Conservation (phyloP, 2,888 invertebrate genomes). For the Kuschelorhynchus macadamiae region DNA sequence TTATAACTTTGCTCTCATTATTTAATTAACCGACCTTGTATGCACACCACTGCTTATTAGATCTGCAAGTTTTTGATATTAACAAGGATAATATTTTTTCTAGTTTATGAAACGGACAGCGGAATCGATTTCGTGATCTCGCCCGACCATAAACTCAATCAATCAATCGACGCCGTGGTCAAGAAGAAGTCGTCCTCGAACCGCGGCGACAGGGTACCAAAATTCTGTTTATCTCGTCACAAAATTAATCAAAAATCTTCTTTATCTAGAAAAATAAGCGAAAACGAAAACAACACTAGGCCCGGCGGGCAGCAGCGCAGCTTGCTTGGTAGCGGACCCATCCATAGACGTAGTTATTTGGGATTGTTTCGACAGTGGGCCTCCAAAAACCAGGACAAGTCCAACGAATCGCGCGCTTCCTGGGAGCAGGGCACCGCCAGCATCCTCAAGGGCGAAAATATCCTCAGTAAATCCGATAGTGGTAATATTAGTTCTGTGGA, state of each 20-base stretch:
- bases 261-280: slow-evolving; percentile 64
- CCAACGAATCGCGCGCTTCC: slow-evolving; percentile 13
- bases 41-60: too few species aligned
- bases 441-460: slow-evolving; percentile 66
- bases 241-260: slow-evolving; percentile 61
- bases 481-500: slow-evolving; percentile 47
- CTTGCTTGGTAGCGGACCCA: slow-evolving; percentile 3
- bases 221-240: slow-evolving; percentile 53
- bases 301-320: slow-evolving; percentile 4
- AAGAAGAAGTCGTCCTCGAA: slow-evolving; percentile 16
- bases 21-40: too few species aligned
- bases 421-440: slow-evolving; percentile 75
- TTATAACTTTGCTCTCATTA: too few species aligned
- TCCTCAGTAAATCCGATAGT: slow-evolving; percentile 48
- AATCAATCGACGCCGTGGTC: slow-evolving; percentile 12
- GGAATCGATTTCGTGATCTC: slow-evolving; percentile 56
- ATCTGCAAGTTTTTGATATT: too few species aligned
- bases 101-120: slow-evolving; percentile 48
- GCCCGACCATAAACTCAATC: slow-evolving; percentile 11
- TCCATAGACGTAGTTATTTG: slow-evolving; percentile 50
- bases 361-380: slow-evolving; percentile 57
- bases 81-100: too few species aligned
- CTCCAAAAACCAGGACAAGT: slow-evolving; percentile 49
- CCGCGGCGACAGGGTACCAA: slow-evolving; percentile 62
- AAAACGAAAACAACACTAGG: slow-evolving; percentile 61